Percentiles rank a stretch among this genome's conserved stretches.
Conservation (phyloP, 53 echinoderm and acorn worm genomes). For the Echinarachnius parma region DNA sequence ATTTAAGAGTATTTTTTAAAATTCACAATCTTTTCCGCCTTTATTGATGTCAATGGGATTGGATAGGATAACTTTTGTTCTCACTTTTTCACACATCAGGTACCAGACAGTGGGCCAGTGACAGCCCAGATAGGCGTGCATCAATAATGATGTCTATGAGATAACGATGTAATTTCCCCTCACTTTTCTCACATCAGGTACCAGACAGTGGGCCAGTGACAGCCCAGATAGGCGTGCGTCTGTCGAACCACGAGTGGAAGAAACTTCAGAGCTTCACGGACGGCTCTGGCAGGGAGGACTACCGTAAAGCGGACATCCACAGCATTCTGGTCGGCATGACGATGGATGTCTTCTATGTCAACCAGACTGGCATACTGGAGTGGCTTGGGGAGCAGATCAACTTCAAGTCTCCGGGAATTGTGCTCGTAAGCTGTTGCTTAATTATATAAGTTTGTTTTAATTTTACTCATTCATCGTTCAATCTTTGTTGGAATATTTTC, state of each 20-base stretch:
- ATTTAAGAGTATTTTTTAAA: no score
- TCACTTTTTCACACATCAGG: constrained; percentile 5
- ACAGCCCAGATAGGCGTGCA: no score
- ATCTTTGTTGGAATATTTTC: no score
- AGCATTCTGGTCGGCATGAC: constrained; percentile 45
- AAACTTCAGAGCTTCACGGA: constrained; percentile 34
- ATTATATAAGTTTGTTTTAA: no score
- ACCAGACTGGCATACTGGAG: constrained; percentile 20
- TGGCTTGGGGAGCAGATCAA: constrained; percentile 26
- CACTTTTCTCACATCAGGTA: constrained; percentile 1
- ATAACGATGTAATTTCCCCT: no score
- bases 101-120: no score
- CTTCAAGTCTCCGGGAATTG: constrained; percentile 14
- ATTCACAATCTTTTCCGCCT: no score
- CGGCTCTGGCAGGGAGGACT: constrained; percentile 14
- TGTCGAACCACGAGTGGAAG: constrained; percentile 22
- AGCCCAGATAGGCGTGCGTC: constrained; percentile 11
- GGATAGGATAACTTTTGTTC: no score
- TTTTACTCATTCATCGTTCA: no score
- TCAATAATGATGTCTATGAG: no score
- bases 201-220: constrained; percentile 15
- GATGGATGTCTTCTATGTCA: constrained; percentile 12
- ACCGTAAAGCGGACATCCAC: constrained; percentile 33
- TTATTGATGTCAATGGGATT: no score
- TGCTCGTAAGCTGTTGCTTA: constrained; percentile 5